Evolutionary conservation across 1,140 invertebrate genomes (phyloP).

Genomic region (Drosophila quadrilineata): DNA sequence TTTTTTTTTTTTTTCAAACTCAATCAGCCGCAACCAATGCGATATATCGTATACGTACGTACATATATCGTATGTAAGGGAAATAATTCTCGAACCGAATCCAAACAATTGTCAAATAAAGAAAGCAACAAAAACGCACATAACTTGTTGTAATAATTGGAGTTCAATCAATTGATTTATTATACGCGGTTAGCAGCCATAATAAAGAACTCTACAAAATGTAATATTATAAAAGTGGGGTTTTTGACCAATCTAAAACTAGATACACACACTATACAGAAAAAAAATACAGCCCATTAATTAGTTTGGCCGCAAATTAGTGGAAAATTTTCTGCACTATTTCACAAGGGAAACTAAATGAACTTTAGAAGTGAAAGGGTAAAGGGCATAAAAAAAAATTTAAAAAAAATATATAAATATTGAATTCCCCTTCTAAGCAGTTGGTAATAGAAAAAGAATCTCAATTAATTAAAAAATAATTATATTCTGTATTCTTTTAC

Average conservation of each 20-base stretch:
- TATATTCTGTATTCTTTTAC: too few relatives aligned
- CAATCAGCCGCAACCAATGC: slow-evolving; percentile 62
- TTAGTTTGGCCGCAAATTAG: slow-evolving; percentile 74
- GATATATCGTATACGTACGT: slow-evolving; percentile 1
- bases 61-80: not conserved
- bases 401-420: not conserved
- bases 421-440: too few relatives aligned
- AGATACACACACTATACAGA: too few relatives aligned
- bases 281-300: slow-evolving; percentile 66
- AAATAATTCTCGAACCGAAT: not conserved
- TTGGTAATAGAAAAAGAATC: too few relatives aligned
- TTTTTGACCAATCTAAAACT: slow-evolving; percentile 9
- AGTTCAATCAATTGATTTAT: slow-evolving; percentile 71
- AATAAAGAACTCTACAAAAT: slow-evolving; percentile 9
- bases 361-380: slow-evolving; percentile 4
- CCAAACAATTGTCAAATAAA: not conserved
- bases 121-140: slow-evolving; percentile 19
- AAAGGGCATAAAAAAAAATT: not conserved
- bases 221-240: slow-evolving; percentile 15
- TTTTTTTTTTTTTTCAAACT: too few relatives aligned
- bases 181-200: slow-evolving; percentile 27
- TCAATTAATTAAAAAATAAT: too few relatives aligned
- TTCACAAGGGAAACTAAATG: slow-evolving; percentile 13
- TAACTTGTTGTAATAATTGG: slow-evolving; percentile 37
- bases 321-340: slow-evolving; percentile 48